Evolutionary conservation across 2,888 invertebrate species (phyloP), one percentile per base, ranked within the genome.

Genomic region (Salticus scenicus): DNA sequence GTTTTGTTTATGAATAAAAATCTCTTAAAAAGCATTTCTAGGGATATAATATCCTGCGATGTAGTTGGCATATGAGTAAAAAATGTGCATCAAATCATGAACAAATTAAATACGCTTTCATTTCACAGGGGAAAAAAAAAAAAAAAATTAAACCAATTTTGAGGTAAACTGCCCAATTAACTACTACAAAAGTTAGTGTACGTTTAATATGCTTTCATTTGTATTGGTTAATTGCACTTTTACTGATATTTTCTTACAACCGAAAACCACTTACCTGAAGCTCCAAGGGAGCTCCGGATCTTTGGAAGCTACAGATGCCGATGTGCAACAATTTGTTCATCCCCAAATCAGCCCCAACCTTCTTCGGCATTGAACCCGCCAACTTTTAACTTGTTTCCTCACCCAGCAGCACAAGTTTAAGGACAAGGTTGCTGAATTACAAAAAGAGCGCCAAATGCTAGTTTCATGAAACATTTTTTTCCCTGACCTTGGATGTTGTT

Each of bases 331-430:
- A 47, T 51, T 2, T 31, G 57, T 20, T n/a, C 73, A 33, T 73
- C 73, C 28, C 31, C 10, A 30, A n/a, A 30, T 20, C 63, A 33
- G 42, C 57, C 24, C 24, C 57, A 30, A 57, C 12, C n/a, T 24
- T n/a, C 30, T 31, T 31, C 51, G 73, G 73, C 73, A 73, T 63
- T 14, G 57, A 73, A 31, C 73, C 73, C 47, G 47, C 42, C 63
- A n/a, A 37, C 33, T 73, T 57, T 31, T 30, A 31, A 73, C 33
- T 57, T 72, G 28, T 20, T 20, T 33, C 30, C 20, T 31, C n/a
- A 24, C 27, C 14, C 31, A 63, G 20, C 12, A 17, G 73, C 31
- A 17, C 66, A 63, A 31, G 51, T 73, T 73, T 51, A 73, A 41
- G 33, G 27, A 24, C 24, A 24, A 73, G 73, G 57, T 73, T 57